A percentile compares a stretch with the other conserved stretches of the same genome.
These are phyloP conservation scores for Takifugu bimaculatus DNA, from an alignment of 2,113 vertebrate species.

Conservation along the genomic window DNA sequence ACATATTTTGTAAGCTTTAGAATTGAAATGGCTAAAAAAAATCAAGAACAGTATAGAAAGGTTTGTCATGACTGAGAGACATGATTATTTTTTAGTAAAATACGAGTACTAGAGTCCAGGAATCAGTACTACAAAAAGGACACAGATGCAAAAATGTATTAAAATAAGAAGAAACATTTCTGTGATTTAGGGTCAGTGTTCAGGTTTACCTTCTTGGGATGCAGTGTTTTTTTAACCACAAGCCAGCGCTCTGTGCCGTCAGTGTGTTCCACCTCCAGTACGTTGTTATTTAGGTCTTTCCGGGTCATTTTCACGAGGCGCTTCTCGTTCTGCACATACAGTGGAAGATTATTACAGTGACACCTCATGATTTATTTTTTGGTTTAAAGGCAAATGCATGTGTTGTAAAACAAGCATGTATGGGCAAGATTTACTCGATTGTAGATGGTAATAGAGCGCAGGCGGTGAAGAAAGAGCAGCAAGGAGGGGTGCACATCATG, in stretches of 20 bases:
- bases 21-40: too few species aligned
- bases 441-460: constrained; percentile 75
- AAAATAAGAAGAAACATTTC: neutral
- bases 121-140: neutral
- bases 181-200: neutral
- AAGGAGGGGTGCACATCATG: constrained; percentile 78
- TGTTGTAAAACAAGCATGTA: neutral
- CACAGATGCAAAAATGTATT: neutral
- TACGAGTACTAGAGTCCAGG: too few species aligned
- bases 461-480: constrained; percentile 78
- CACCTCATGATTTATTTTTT: neutral
- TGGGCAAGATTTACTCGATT: constrained; percentile 60
- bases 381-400: neutral
- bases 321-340: constrained; percentile 60
- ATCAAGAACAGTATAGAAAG: too few species aligned
- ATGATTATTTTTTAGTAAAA: too few species aligned
- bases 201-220: constrained; percentile 66
- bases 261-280: constrained; percentile 75
- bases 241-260: constrained; percentile 75
- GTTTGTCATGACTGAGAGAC: too few species aligned
- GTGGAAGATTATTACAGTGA: neutral
- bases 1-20: too few species aligned
- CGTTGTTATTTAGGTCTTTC: constrained; percentile 68
- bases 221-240: constrained; percentile 70
- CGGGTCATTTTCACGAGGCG: constrained; percentile 70